Evolutionary conservation across 2,113 vertebrate genomes (phyloP), one percentile per base, ranked within the genome.

Genomic region (Pelecanus crispus): DNA sequence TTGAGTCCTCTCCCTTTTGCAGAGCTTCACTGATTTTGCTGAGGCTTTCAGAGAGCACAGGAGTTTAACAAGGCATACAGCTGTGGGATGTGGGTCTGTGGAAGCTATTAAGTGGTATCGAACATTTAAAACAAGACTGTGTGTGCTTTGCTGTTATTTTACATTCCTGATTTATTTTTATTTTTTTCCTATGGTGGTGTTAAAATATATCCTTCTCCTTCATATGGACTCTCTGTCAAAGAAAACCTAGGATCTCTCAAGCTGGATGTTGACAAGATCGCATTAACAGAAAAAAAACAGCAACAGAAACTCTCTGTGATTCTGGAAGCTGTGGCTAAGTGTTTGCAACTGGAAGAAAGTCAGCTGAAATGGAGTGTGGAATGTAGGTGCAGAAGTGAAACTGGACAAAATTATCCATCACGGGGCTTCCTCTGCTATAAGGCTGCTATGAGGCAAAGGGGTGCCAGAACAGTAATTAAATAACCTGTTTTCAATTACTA

Each of bases 241-340:
- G 99, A 98, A 95, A 98, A 81, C 52, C 95, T 99, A 89, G 96
- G 98, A 0, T 97, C 94, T 7, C 80, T 98, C 65, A 91, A 94
- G 31, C 78, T 99, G 96, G 86, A 98, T 4, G 98, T 99, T 88
- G 99, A 99, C 44, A 99, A 99, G 87, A 99, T 99, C 0, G 98
- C 98, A 0, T 21, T 99, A 90, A 99, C 98, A 2, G 85, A 96
- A 1, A 56, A 53, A 19, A 98, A 98, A 63, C 99, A 99, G 98
- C 96, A 95, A 31, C 98, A 65, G 74, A 99, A 99, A 86, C 98
- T 99, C 38, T 80, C 97, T 3, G 38, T 98, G 42, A 95, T 99
- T 80, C 90, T 99, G 94, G 97, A 97, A 86, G 97, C 98, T 11
- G 61, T 98, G 93, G 94, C 98, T 44, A 94, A 97, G 92, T 97